Percentiles rank a stretch among this genome's conserved stretches.
Conservation (phyloP, 2,797 vertebrate genomes). For the Odontamblyopus rebecca region DNA sequence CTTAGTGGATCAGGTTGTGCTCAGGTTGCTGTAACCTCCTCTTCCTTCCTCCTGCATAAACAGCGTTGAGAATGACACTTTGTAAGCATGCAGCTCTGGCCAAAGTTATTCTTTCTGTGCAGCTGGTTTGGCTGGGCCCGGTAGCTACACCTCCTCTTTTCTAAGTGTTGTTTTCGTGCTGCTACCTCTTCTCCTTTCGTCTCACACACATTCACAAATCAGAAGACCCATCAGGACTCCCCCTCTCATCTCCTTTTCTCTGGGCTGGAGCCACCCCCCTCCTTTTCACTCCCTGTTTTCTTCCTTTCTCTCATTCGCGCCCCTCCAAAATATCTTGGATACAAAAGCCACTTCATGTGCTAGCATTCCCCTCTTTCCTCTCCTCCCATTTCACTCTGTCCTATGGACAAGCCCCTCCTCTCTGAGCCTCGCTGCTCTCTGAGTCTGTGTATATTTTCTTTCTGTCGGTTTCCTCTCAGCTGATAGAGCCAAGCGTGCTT, state of each 20-base stretch:
- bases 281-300: conserved; percentile 25
- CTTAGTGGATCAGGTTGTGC: conserved; percentile 36
- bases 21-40: conserved; percentile 29
- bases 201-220: conserved; percentile 59
- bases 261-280: conserved; percentile 24
- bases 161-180: conserved; percentile 10
- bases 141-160: conserved; percentile 4
- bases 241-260: conserved; percentile 42
- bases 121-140: conserved; percentile 41
- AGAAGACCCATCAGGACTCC: conserved; percentile 59
- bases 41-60: conserved; percentile 61
- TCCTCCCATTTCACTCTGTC: conserved; percentile 39
- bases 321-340: conserved; percentile 56
- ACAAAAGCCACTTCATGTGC: conserved; percentile 63
- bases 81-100: conserved; percentile 25
- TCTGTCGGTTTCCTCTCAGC: conserved; percentile 77
- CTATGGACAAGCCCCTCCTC: conserved; percentile 40
- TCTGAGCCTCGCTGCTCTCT: conserved; percentile 25
- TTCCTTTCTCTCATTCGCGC: conserved; percentile 48
- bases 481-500: conserved; percentile 76
- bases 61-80: conserved; percentile 40
- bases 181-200: conserved; percentile 60
- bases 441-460: conserved; percentile 51
- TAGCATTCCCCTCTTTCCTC: conserved; percentile 38
- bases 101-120: conserved; percentile 34